Base-by-base conservation (phyloP, 2,797 vertebrate species). In the Esox lucius region DNA sequence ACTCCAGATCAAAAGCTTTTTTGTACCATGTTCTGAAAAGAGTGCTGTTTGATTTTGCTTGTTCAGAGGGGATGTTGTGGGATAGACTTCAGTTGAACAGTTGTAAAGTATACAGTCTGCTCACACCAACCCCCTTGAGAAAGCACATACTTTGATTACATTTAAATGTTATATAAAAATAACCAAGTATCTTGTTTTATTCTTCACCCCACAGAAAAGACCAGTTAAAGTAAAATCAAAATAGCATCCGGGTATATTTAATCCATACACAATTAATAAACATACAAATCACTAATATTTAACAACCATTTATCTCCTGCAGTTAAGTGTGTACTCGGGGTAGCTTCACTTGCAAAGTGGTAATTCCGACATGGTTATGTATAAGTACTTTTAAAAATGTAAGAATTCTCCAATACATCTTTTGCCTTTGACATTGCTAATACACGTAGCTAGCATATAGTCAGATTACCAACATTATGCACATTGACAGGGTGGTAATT, bases 51-150 rank as follows among this genome's bases (percentile, higher is more conserved):
- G 46, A 78, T 46, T 74, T 73, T 19, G 35, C n/a, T 73, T 77
- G 71, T 82, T 80, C 78, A 77, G 67, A 12, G 72, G 42, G 80
- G 78, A 84, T 80, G 81, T 80, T 83, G 73, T 76, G 19, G 0
- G 19, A 42, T 42, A 4, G 12, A 46, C 42, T 46, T 46, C 42
- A 24, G 56, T 24, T 61, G 56, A 11, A 22, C 56, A 24, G n/a
- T 9, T 59, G 9, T 0, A n/a, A 59, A 59, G 56, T 24, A 24
- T 26, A 61, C 22, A 24, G 59, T 26, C 22, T 61, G 16, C 76
- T 86, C 72, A 77, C 81, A 84, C 87, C 84, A 84, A 83, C 84
- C 81, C 67, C 80, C 81, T 39, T 81, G 72, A 83, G 80, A 75
- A 84, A 86, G 69, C 74, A 26, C 48, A 75, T 81, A 78, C 81